Base-by-base conservation (phyloP, 2,113 vertebrate genomes). In the Daboia siamensis region DNA sequence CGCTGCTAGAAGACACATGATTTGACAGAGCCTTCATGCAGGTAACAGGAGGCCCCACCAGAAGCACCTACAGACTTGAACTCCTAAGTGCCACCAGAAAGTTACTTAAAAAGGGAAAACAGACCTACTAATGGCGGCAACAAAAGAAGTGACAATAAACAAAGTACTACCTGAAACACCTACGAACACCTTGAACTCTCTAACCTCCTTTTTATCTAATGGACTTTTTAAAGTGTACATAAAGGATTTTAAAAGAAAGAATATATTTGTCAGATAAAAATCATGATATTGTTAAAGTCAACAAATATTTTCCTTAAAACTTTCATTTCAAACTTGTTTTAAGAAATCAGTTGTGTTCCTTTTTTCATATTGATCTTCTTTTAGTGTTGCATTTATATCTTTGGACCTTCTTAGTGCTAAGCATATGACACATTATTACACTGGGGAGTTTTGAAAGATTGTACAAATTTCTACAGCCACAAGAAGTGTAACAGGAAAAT, bases 141-240 rank as follows among this genome's bases (percentile, higher is more conserved):
- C 96, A 97, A 98, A 97, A 97, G 97, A 98, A 98, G 97, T 98
- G 97, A 98, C 97, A 96, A 97, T 98, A 98, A 98, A 98, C 98
- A 98, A 98, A 98, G 98, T 98, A 98, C 99, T 98, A 98, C 98
- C 98, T 98, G 98, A 98, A 97, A 98, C 97, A 98, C 95, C 96
- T 97, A 97, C 97, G 97, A 97, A 97, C 98, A 98, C 97, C 97
- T 98, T 97, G 97, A 98, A 98, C 97, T 98, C 98, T 98, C 97
- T 98, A 98, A 98, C 98, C 98, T 98, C 98, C 97, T 98, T 98
- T 98, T 98, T 98, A 97, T 97, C 98, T 97, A 97, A 97, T 95
- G 97, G 98, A 98, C 98, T 98, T 98, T 98, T 98, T 98, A 97
- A 97, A 98, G 95, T 98, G 98, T 98, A 98, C 97, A 98, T 98